Percentiles rank a stretch among this genome's conserved stretches.
These are phyloP conservation scores for Chesias legatella DNA, from an alignment of 2,888 invertebrate species.

Conservation along the genomic window DNA sequence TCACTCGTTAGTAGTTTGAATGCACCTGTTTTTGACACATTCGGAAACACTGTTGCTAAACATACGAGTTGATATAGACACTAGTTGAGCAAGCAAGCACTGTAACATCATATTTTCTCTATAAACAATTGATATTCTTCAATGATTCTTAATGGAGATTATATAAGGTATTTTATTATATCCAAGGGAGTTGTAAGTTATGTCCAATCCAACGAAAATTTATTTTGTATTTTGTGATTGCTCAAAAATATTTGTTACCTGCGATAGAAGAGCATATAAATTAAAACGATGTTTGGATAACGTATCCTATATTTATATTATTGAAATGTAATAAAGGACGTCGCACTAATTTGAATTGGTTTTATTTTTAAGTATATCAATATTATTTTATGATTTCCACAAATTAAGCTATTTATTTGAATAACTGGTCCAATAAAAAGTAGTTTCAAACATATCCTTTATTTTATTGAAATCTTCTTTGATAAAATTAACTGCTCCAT, in stretches of 20 bases:
- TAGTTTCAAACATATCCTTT: too few species aligned
- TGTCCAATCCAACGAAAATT: constrained; percentile 28
- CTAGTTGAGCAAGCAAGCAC: constrained; percentile 41
- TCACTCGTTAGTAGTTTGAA: too few species aligned
- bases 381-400: too few species aligned
- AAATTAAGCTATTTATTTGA: too few species aligned
- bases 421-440: too few species aligned
- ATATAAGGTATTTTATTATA: too few species aligned
- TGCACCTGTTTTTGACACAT: too few species aligned
- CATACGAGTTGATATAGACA: too few species aligned
- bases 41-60: too few species aligned
- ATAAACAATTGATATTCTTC: constrained; percentile 1
- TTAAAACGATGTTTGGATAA: constrained; percentile 54
- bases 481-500: too few species aligned
- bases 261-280: constrained; percentile 47
- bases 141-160: too few species aligned
- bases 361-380: constrained; percentile 35
- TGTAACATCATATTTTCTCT: constrained; percentile 25
- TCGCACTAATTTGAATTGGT: constrained; percentile 52
- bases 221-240: constrained; percentile 45
- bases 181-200: constrained; percentile 17
- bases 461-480: too few species aligned
- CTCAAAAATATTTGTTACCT: constrained; percentile 67
- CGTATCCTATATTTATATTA: constrained; percentile 63
- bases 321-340: constrained; percentile 64